A percentile compares a stretch with the other conserved stretches of the same genome.
Evolutionary conservation across 2,797 vertebrate genomes (phyloP).

Genomic region (Gila robusta): DNA sequence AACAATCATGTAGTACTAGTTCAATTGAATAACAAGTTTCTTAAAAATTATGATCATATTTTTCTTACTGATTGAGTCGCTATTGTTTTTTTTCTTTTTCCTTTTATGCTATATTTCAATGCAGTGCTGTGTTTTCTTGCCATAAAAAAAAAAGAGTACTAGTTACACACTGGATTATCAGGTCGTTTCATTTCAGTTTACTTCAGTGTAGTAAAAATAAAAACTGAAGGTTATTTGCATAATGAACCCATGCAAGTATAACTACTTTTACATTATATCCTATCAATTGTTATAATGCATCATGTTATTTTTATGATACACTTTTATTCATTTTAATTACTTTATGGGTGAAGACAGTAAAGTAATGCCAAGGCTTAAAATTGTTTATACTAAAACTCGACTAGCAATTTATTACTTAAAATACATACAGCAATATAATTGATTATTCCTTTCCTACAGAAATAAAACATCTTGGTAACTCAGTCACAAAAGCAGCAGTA

Average conservation of each 20-base stretch:
- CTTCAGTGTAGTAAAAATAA: not conserved
- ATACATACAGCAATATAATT: not conserved
- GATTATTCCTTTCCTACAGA: not conserved
- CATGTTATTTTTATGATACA: not conserved
- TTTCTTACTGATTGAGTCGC: not conserved
- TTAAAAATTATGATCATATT: not conserved
- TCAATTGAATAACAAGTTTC: too few relatives aligned
- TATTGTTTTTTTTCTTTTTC: not conserved
- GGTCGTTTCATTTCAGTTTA: not conserved
- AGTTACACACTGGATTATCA: not conserved
- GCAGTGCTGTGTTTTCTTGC: not conserved
- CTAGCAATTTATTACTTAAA: not conserved
- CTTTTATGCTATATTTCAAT: not conserved
- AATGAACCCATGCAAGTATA: not conserved
- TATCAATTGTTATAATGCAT: not conserved
- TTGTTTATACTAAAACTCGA: not conserved
- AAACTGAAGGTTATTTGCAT: not conserved
- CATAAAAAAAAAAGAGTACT: not conserved
- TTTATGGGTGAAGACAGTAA: not conserved
- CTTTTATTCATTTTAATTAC: not conserved
- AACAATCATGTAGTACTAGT: not conserved
- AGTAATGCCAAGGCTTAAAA: not conserved
- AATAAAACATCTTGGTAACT: not conserved
- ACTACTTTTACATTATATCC: not conserved
- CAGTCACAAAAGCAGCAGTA: not conserved